Evolutionary conservation across 1,140 invertebrate species (phyloP), one percentile per base, ranked within the genome.

Genomic region (Halotydeus destructor): DNA sequence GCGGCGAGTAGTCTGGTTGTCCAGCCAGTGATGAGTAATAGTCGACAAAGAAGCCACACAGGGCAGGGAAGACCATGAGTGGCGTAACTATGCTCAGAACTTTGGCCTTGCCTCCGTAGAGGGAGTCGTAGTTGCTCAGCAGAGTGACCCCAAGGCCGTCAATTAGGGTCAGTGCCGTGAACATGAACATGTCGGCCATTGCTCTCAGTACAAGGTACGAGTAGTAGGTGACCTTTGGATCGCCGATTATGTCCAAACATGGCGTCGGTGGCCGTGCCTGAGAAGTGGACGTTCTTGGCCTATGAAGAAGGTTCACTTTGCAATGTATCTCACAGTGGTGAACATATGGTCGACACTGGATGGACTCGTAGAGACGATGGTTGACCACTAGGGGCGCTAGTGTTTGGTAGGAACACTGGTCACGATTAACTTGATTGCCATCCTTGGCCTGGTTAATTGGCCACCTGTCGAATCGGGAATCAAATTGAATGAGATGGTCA

Each of bases 381-480:
- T 46, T 47, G 5, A 53, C 41, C 27, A 38, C 30, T 6, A 53
- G 37, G n/a, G 52, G 45, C 18, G 35, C 43, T 0, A 41, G 22
- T 0, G 52, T 48, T 11, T 43, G 22, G 33, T 41, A 52, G 18
- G 49, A 44, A 27, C 51, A 53, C 6, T 31, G 42, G 1, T 45
- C 35, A 9, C 19, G n/a, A 24, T 35, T 19, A 5, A 43, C 24
- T 11, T 25, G 16, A 9, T 25, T 12, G 11, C 42, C 22, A 36
- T 21, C 42, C 5, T 40, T 35, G 6, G 38, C 9, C 16, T 38
- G 14, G 12, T 21, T n/a, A 24, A 40, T 39, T 6, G 44, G 46
- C 52, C 52, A 53, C 5, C 48, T 27, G 26, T 43, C 41, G 12
- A 52, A 44, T 21, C 44, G 35, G 14, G 50, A 50, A 32, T 50